Evolutionary conservation across 2,797 vertebrate species (phyloP).

Genomic region (Leuciscus waleckii): DNA sequence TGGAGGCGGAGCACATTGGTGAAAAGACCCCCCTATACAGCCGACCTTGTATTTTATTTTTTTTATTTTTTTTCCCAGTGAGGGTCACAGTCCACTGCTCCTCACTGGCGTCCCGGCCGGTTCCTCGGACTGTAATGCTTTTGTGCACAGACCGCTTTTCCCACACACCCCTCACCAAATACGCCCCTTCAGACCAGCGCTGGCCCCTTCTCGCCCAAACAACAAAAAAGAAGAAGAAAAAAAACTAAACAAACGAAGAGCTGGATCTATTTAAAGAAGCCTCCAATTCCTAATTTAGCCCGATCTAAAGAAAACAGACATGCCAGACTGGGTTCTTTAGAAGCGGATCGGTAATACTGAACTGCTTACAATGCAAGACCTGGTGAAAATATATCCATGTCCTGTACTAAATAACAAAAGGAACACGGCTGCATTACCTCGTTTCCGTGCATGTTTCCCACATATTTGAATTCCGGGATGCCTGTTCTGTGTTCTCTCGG

Average conservation of each 20-base stretch:
- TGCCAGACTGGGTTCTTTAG: conserved; percentile 30
- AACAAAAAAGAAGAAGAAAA: conserved; percentile 17
- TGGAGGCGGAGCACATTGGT: neutral
- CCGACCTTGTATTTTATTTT: conserved; percentile 10
- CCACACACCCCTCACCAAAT: conserved; percentile 30
- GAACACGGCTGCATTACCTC: conserved; percentile 79
- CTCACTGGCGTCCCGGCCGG: neutral
- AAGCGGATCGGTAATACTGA: conserved; percentile 5
- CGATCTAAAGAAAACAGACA: conserved; percentile 45
- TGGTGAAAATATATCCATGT: conserved; percentile 2
- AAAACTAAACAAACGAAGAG: conserved; percentile 39
- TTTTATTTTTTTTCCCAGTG: neutral
- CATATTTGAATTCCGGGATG: conserved; percentile 97
- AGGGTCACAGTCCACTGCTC: conserved; percentile 51
- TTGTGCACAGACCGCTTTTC: conserved; percentile 43
- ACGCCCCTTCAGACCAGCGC: neutral
- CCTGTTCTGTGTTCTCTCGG: conserved; percentile 87
- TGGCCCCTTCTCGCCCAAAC: conserved; percentile 32
- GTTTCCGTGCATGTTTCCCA: conserved; percentile 98
- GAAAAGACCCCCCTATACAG: conserved; percentile 10
- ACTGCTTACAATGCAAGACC: conserved; percentile 8
- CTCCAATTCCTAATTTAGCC: conserved; percentile 48
- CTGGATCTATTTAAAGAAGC: conserved; percentile 51
- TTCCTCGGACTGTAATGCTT: conserved; percentile 41
- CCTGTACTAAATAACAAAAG: neutral